These are phyloP conservation scores for Zaprionus obscuricornis DNA, from an alignment of 2,888 invertebrate species.

Conservation along the genomic window DNA sequence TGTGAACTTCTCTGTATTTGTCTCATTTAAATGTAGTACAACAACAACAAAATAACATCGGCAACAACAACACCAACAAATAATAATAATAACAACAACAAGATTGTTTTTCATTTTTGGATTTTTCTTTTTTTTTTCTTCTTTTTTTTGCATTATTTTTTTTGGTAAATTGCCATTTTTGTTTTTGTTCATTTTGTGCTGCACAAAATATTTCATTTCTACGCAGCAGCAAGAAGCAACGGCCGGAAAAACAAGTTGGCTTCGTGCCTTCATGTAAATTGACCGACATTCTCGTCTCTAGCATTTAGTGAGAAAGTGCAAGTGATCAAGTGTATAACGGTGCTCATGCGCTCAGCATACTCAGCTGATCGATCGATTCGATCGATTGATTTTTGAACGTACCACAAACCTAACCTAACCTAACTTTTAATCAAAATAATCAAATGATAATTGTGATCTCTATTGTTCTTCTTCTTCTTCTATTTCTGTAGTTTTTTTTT, in stretches of 20 bases:
- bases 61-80: constrained; percentile 8
- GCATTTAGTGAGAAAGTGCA: constrained; percentile 47
- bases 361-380: constrained; percentile 41
- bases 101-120: constrained; percentile 51
- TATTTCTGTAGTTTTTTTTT: too few relatives aligned
- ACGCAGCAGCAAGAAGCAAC: constrained; percentile 44
- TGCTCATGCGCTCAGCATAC: constrained; percentile 42
- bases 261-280: constrained; percentile 36
- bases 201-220: constrained; percentile 53
- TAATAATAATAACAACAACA: constrained; percentile 14
- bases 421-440: constrained; percentile 7
- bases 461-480: too few relatives aligned
- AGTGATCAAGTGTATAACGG: constrained; percentile 41
- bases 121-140: constrained; percentile 33
- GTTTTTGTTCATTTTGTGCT: constrained; percentile 38
- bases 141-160: constrained; percentile 61
- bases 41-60: constrained; percentile 17
- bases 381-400: constrained; percentile 20
- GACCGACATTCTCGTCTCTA: constrained; percentile 37
- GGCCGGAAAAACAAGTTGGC: constrained; percentile 55
- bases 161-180: constrained; percentile 80
- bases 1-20: constrained; percentile 35
- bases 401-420: constrained; percentile 18
- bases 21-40: constrained; percentile 28
- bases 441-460: background rate